A percentile compares a stretch with the other conserved stretches of the same genome.
These are phyloP conservation scores for Decapterus maruadsi DNA, from an alignment of 2,797 vertebrate species.

Conservation along the genomic window DNA sequence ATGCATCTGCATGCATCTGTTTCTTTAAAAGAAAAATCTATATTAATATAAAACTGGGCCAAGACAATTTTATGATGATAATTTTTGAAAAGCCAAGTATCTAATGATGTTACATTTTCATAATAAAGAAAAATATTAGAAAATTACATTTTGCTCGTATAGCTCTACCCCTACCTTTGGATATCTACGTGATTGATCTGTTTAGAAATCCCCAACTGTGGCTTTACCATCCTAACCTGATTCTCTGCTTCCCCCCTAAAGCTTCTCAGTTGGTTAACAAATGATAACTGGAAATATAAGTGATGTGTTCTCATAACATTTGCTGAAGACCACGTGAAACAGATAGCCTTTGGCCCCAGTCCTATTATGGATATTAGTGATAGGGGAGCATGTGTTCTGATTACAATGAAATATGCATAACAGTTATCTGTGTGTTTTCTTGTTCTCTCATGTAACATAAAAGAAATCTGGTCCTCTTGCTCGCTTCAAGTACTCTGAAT, in stretches of 20 bases:
- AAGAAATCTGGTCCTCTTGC: background rate
- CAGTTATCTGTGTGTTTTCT: slow-evolving; percentile 19
- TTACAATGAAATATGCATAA: slow-evolving; percentile 36
- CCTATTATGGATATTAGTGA: slow-evolving; percentile 53
- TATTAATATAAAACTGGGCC: background rate
- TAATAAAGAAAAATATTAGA: slow-evolving; percentile 27
- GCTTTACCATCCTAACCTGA: slow-evolving; percentile 47
- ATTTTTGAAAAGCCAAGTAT: slow-evolving; percentile 20
- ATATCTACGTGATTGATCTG: slow-evolving; percentile 41
- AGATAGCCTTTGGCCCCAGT: slow-evolving; percentile 60
- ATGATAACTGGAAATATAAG: slow-evolving; percentile 83
- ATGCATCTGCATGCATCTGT: background rate
- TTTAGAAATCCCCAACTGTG: slow-evolving; percentile 46
- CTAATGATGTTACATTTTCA: slow-evolving; percentile 25
- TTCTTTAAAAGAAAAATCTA: slow-evolving; percentile 14
- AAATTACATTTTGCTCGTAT: slow-evolving; percentile 29
- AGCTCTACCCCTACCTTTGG: background rate
- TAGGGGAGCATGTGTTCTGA: slow-evolving; percentile 18
- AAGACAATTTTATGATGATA: background rate
- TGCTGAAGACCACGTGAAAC: slow-evolving; percentile 61
- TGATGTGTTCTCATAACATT: slow-evolving; percentile 69
- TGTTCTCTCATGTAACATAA: slow-evolving; percentile 9
- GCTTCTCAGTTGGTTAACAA: slow-evolving; percentile 81
- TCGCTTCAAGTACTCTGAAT: slow-evolving; percentile 2
- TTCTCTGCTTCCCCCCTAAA: slow-evolving; percentile 79